These are phyloP conservation scores for Nerophis lumbriciformis DNA, from an alignment of 2,113 vertebrate genomes.

Conservation along the genomic window DNA sequence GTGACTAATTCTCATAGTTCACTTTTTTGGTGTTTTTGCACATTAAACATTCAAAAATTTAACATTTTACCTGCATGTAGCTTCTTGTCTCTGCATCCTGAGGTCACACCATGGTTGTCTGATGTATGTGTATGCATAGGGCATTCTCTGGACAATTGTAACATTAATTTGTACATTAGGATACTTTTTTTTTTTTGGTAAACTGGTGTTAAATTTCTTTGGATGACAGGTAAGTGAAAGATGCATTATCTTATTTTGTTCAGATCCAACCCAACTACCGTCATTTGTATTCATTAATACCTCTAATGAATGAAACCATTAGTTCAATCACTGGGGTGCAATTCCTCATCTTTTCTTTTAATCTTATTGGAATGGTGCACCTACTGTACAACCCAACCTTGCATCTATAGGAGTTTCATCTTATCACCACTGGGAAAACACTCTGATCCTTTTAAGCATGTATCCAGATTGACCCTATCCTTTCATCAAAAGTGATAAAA, in stretches of 20 bases:
- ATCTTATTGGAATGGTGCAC: conserved; percentile 1
- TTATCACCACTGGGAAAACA: conserved; percentile 49
- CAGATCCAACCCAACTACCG: background rate
- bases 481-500: conserved; percentile 71
- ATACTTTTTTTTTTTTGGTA: too few relatives aligned
- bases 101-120: too few relatives aligned
- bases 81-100: too few relatives aligned
- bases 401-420: conserved; percentile 48
- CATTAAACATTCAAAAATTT: too few relatives aligned
- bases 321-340: conserved; percentile 5
- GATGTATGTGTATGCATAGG: too few relatives aligned
- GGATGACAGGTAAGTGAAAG: too few relatives aligned
- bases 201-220: too few relatives aligned
- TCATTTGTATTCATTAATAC: conserved; percentile 8
- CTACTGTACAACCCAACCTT: conserved; percentile 32
- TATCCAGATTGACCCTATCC: conserved; percentile 58
- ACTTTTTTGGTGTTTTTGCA: too few relatives aligned
- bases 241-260: background rate
- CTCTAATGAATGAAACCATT: background rate
- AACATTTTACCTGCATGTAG: too few relatives aligned
- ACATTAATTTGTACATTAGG: too few relatives aligned
- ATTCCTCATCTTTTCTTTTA: conserved; percentile 6
- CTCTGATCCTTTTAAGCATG: conserved; percentile 56
- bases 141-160: too few relatives aligned
- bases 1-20: too few relatives aligned